These are phyloP conservation scores for Eremobia ochroleuca DNA, from an alignment of 2,888 invertebrate genomes.

Conservation along the genomic window DNA sequence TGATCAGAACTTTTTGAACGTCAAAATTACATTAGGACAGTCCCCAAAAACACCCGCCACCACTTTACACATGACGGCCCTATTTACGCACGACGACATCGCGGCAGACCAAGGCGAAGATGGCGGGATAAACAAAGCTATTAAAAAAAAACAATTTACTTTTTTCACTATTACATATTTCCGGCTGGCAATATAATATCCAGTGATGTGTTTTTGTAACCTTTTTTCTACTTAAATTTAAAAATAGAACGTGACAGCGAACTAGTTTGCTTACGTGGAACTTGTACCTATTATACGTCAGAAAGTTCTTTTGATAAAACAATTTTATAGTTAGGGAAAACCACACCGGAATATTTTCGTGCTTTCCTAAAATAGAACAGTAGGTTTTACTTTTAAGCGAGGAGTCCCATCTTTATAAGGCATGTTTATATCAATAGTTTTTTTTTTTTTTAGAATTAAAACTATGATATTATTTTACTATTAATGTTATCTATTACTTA, in stretches of 20 bases:
- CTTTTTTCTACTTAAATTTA: not conserved
- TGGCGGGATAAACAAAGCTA: not conserved
- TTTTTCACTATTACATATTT: constrained; percentile 1
- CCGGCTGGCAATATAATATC: not conserved
- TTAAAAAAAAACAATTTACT: not conserved
- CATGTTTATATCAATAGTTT: constrained; percentile 3
- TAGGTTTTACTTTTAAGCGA: not conserved
- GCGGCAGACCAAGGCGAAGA: not conserved
- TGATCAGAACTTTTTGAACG: too few species aligned
- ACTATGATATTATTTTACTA: not conserved
- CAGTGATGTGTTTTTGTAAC: constrained; percentile 1
- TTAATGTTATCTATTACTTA: not conserved
- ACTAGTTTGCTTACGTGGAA: not conserved
- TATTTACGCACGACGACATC: not conserved
- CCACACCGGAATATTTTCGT: not conserved
- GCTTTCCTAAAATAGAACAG: not conserved
- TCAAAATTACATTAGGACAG: too few species aligned
- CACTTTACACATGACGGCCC: not conserved
- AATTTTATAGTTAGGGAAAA: constrained; percentile 17
- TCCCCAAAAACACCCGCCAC: not conserved
- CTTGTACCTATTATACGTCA: not conserved
- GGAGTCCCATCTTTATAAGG: not conserved
- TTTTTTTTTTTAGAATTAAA: too few species aligned
- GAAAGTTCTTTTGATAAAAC: not conserved
- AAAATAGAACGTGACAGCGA: not conserved